phyloP scores from a whole-genome alignment of 2,113 vertebrate species.

The Malurus alboscapulatus region DNA sequence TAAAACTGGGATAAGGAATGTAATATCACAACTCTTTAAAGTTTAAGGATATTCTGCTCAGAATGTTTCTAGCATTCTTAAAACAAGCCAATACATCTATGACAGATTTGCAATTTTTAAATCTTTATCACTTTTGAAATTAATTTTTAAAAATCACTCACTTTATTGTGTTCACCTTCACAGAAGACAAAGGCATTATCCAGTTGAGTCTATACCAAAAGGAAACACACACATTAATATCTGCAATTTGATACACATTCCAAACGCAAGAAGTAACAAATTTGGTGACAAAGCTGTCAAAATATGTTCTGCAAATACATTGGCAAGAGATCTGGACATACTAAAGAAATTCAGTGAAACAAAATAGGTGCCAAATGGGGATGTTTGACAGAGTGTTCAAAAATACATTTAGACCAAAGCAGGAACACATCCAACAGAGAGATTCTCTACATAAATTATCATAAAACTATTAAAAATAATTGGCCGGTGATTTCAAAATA shows the following conservation, averaged over 20 bases:
- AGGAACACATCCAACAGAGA: constrained; percentile 77
- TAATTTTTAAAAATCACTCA: not conserved
- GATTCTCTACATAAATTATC: constrained; percentile 80
- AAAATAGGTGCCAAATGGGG: constrained; percentile 76
- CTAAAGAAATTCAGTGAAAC: constrained; percentile 79
- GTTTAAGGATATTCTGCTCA: not conserved
- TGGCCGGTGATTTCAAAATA: constrained; percentile 83
- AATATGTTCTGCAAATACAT: constrained; percentile 81
- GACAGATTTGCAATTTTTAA: not conserved
- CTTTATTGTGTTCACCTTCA: not conserved
- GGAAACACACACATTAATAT: constrained; percentile 71
- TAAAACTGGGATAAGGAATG: not conserved
- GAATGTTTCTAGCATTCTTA: not conserved
- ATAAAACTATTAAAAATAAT: constrained; percentile 82
- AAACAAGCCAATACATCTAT: not conserved
- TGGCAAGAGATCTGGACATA: constrained; percentile 82
- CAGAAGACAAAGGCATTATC: constrained; percentile 47
- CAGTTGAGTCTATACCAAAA: constrained; percentile 52
- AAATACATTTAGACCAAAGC: constrained; percentile 80
- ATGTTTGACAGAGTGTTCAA: constrained; percentile 76
- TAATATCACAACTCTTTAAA: not conserved
- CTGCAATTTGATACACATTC: constrained; percentile 71
- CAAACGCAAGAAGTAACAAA: constrained; percentile 79
- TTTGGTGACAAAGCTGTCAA: constrained; percentile 82
- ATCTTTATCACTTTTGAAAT: not conserved